These are phyloP conservation scores for Percopsis omiscomaycus DNA, from an alignment of 2,797 vertebrate species.

Conservation along the genomic window DNA sequence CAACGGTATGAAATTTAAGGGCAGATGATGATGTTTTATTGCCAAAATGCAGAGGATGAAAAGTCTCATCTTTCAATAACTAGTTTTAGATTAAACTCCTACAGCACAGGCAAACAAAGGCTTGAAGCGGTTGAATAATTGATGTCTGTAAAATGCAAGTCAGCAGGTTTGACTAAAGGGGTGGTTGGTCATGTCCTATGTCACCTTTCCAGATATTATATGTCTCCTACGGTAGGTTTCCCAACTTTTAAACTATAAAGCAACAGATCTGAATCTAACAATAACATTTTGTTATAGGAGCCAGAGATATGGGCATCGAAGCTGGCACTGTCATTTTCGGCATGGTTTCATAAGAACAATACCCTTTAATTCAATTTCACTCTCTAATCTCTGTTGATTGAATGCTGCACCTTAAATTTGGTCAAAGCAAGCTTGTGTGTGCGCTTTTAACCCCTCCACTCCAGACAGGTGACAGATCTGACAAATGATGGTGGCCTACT, in stretches of 20 bases:
- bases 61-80: slow-evolving; percentile 25
- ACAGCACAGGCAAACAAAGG: neutral
- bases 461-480: neutral
- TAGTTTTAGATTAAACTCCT: slow-evolving; percentile 1
- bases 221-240: neutral
- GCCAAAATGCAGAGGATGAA: slow-evolving; percentile 7
- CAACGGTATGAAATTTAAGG: slow-evolving; percentile 48
- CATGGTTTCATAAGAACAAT: neutral
- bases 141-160: neutral
- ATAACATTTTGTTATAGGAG: neutral
- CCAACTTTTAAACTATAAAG: neutral
- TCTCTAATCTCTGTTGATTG: no score
- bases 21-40: slow-evolving; percentile 37
- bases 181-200: neutral
- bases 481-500: slow-evolving; percentile 3
- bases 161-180: neutral
- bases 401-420: no score
- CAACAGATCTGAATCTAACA: neutral
- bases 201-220: neutral
- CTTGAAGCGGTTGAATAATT: neutral
- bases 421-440: no score
- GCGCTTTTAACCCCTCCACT: no score
- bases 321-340: neutral
- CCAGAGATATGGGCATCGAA: neutral
- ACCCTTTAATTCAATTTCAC: no score